These are phyloP conservation scores for Marmota flaviventris DNA, from an alignment of 2,113 vertebrate genomes.

Conservation along the genomic window DNA sequence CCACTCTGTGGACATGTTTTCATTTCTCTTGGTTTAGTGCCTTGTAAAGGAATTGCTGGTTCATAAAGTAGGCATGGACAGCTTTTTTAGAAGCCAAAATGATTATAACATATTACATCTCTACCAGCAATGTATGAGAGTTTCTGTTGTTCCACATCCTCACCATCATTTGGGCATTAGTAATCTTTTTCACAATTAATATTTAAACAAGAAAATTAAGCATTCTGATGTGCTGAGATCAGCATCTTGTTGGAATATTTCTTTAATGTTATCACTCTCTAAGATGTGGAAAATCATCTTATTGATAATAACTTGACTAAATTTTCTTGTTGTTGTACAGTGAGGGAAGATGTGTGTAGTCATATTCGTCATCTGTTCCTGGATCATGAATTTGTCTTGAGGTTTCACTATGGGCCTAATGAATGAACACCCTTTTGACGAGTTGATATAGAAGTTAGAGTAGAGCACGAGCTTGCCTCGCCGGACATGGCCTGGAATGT, in stretches of 20 bases:
- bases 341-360: background rate
- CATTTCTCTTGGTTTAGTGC: background rate
- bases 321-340: background rate
- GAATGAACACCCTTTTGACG: background rate
- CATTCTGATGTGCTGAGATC: background rate
- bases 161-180: background rate
- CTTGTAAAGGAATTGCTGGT: background rate
- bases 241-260: conserved; percentile 18
- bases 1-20: background rate
- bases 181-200: background rate
- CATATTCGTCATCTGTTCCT: background rate
- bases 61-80: background rate
- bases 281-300: background rate
- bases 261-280: conserved; percentile 16
- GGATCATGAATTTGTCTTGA: background rate
- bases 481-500: background rate
- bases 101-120: background rate
- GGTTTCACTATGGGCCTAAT: background rate
- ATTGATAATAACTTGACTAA: background rate
- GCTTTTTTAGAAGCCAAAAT: background rate
- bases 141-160: background rate
- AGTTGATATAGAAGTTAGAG: background rate
- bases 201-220: conserved; percentile 21
- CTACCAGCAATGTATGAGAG: background rate
- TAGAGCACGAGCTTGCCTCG: background rate